Evolutionary conservation across 2,113 vertebrate species (phyloP), one percentile per base, ranked within the genome.

Genomic region (Morone chrysops): DNA sequence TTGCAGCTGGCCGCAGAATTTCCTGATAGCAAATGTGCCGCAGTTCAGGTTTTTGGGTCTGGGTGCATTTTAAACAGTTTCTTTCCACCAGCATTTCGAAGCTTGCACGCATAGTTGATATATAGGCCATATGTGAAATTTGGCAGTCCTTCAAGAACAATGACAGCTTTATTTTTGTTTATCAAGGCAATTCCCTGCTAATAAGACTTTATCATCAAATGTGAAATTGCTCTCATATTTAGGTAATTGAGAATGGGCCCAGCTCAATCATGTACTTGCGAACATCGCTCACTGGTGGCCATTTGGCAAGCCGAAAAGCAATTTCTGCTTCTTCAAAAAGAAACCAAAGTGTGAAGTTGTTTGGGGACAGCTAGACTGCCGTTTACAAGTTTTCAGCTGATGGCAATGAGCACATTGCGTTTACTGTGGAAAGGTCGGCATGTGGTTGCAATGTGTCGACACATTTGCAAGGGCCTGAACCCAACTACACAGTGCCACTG

Each of bases 141-240:
- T 83, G 87, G 73, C 82, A 40, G 36, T 1, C 40, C 75, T 54
- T 77, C 70, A 79, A 53, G 48, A 57, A 61, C 47, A 73, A n/a
- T 76, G 79, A 80, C 66, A 36, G 82, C 53, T 87, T 81, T 87
- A 77, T 83, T 85, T 80, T 81, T 89, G 80, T 90, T 89, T 78
- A 71, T 78, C 57, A 8, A 56, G 59, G 73, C 74, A 78, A 54
- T 80, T 83, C 61, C 14, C 18, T 17, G 13, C 74, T 85, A 74
- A 86, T 75, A 80, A 20, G 63, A 7, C 59, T 80, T 75, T 75
- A 78, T 85, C 75, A 83, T 63, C 63, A 54, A 75, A 75, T 47
- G 59, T 70, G 60, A 76, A 83, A 83, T 68, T 54, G 22, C 80
- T 75, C 80, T 77, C 60, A 57, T 70, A 43, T 80, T 88, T 66